phyloP scores from a whole-genome alignment of 2,113 vertebrate species.

The Lipotes vexillifer region DNA sequence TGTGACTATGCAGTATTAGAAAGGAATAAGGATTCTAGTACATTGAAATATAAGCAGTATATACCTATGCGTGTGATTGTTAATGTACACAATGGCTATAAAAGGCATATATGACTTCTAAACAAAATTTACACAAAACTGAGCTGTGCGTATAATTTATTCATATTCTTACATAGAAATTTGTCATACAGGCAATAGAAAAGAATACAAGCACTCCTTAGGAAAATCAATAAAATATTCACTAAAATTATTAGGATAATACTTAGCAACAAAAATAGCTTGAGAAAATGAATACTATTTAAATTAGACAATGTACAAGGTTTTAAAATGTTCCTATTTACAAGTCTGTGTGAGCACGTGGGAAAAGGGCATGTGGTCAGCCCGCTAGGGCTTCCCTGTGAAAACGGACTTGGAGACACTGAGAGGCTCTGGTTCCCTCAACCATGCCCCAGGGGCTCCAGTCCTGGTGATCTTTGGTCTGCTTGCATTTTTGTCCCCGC shows the following conservation, averaged over 20 bases:
- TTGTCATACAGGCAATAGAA: neutral
- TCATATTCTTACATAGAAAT: constrained; percentile 5
- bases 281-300: constrained; percentile 36
- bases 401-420: no score
- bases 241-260: constrained; percentile 36
- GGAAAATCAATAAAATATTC: constrained; percentile 15
- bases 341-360: neutral
- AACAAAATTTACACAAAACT: neutral
- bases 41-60: neutral
- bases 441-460: accelerated
- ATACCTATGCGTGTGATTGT: neutral
- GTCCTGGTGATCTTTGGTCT: neutral
- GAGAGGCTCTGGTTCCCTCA: neutral
- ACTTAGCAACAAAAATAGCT: constrained; percentile 55
- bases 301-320: constrained; percentile 14
- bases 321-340: neutral
- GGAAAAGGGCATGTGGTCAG: neutral
- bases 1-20: neutral
- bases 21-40: neutral
- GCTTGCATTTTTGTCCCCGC: neutral
- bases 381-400: neutral
- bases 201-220: constrained; percentile 1
- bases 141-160: constrained; percentile 53
- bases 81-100: neutral
- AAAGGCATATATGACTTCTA: neutral